phyloP scores from a whole-genome alignment of 2,888 invertebrate species.

The Aromia moschata region DNA sequence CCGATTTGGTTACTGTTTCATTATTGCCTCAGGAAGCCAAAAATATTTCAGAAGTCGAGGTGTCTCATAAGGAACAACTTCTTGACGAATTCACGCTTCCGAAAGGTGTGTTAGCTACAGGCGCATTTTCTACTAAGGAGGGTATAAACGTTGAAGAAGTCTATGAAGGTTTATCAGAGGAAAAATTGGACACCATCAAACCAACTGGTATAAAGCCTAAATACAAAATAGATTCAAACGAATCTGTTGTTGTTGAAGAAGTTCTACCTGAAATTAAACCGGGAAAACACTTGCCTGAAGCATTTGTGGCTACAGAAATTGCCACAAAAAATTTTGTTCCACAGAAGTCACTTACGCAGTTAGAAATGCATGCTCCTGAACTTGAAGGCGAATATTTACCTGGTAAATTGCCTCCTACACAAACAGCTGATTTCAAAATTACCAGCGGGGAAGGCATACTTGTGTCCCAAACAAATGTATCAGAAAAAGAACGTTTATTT shows the following conservation, averaged over 20 bases:
- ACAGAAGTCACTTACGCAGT: slow-evolving; percentile 72
- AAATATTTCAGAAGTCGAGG: slow-evolving; percentile 70
- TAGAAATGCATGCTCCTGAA: slow-evolving; percentile 74
- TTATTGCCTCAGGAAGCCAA: slow-evolving; percentile 74
- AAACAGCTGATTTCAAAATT: slow-evolving; percentile 70
- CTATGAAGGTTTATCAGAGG: slow-evolving; percentile 70
- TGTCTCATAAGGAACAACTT: slow-evolving; percentile 69
- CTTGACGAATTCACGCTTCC: slow-evolving; percentile 62
- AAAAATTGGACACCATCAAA: slow-evolving; percentile 64
- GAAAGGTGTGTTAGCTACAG: slow-evolving; percentile 66
- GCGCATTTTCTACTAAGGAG: slow-evolving; percentile 69
- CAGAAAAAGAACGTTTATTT: slow-evolving; percentile 74
- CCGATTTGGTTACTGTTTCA: slow-evolving; percentile 55
- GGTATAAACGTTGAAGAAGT: slow-evolving; percentile 73
- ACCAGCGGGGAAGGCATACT: slow-evolving; percentile 71
- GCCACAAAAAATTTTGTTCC: slow-evolving; percentile 73
- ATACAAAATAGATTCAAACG: slow-evolving; percentile 70
- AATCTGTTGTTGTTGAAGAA: slow-evolving; percentile 74
- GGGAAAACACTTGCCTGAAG: slow-evolving; percentile 80
- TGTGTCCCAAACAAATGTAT: slow-evolving; percentile 66
- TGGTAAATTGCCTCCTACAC: slow-evolving; percentile 68
- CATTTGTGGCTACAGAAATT: slow-evolving; percentile 81
- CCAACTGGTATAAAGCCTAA: slow-evolving; percentile 68
- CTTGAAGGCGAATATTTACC: slow-evolving; percentile 72
- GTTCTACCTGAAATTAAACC: slow-evolving; percentile 76